phyloP scores from a whole-genome alignment of 2,888 invertebrate genomes.

The Eupithecia exiguata region DNA sequence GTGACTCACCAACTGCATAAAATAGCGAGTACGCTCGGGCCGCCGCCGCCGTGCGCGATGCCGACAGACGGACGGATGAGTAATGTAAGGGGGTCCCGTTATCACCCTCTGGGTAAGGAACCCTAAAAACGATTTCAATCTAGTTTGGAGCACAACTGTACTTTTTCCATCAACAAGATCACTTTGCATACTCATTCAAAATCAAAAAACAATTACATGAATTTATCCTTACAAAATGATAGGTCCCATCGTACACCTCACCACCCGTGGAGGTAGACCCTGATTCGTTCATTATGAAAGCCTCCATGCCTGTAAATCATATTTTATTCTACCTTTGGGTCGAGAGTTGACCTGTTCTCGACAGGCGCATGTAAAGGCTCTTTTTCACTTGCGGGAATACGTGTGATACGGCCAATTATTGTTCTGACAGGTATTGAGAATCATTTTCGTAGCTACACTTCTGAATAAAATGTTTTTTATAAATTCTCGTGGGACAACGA shows the following conservation, averaged over 20 bases:
- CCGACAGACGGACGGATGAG: no score
- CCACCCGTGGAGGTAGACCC: background rate
- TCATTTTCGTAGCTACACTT: background rate
- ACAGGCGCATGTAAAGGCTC: background rate
- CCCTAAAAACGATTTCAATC: no score
- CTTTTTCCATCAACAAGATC: background rate
- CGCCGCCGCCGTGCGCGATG: no score
- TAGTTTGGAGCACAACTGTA: background rate
- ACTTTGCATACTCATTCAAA: background rate
- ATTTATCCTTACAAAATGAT: background rate
- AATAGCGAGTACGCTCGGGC: no score
- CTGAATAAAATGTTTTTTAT: no score
- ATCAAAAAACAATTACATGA: background rate
- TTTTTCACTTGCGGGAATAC: background rate
- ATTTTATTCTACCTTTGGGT: conserved; percentile 1
- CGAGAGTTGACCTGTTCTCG: background rate
- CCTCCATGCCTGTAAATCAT: background rate
- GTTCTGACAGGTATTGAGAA: background rate
- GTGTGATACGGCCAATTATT: background rate
- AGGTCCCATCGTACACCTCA: background rate
- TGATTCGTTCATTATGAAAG: background rate
- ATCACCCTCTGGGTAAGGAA: no score
- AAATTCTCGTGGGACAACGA: no score
- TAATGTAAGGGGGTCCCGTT: no score
- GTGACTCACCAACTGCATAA: no score